Percentiles rank a stretch among this genome's conserved stretches.
These are phyloP conservation scores for Scaeva pyrastri DNA, from an alignment of 2,888 invertebrate genomes.

Conservation along the genomic window DNA sequence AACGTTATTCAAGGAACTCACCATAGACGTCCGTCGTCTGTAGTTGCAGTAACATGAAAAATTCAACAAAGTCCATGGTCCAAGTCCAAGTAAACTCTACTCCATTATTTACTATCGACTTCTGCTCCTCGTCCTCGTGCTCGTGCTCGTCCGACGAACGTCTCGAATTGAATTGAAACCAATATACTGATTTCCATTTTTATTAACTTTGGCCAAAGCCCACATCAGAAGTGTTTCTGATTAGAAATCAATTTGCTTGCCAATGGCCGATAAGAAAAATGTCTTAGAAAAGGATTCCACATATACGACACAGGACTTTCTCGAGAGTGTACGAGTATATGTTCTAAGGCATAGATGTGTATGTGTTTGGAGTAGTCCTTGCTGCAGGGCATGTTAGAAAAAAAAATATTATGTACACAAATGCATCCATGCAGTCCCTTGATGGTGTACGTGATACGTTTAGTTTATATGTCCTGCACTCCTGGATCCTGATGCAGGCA, in stretches of 20 bases:
- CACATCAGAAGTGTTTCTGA: conserved; percentile 53
- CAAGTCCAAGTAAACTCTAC: too few relatives aligned
- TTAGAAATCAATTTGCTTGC: conserved; percentile 59
- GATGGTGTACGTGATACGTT: conserved; percentile 42
- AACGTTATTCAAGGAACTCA: neutral
- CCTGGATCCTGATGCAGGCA: conserved; percentile 37
- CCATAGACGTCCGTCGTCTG: neutral
- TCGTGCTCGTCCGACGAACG: too few relatives aligned
- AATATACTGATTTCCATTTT: conserved; percentile 43
- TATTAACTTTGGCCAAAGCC: conserved; percentile 44
- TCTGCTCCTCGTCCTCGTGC: neutral
- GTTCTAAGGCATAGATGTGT: neutral
- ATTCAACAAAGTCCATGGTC: conserved; percentile 15
- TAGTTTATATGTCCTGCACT: conserved; percentile 47
- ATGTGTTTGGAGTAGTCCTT: neutral
- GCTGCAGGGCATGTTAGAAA: neutral
- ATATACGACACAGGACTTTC: neutral
- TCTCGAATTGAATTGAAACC: too few relatives aligned
- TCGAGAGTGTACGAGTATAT: neutral
- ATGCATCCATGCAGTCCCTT: conserved; percentile 27
- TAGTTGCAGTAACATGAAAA: conserved; percentile 26
- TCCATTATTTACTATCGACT: conserved; percentile 1
- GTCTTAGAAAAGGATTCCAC: conserved; percentile 4
- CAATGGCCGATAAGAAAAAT: conserved; percentile 38
- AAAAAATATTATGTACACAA: conserved; percentile 2